These are phyloP conservation scores for Torymus auratus DNA, from an alignment of 2,888 invertebrate genomes.

Conservation along the genomic window DNA sequence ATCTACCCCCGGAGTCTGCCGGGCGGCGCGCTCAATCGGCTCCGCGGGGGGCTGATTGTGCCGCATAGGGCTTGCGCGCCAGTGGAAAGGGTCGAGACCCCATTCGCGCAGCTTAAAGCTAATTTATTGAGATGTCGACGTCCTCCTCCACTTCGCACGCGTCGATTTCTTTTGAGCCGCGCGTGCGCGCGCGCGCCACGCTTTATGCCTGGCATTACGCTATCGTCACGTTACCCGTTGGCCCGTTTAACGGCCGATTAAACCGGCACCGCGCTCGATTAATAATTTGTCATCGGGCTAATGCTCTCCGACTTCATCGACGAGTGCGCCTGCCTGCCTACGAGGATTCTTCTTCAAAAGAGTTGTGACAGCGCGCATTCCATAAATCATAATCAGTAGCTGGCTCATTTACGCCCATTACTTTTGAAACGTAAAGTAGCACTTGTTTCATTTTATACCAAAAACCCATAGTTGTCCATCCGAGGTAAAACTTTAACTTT, in stretches of 20 bases:
- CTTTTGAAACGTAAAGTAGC: too few species aligned
- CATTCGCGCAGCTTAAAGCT: constrained; percentile 65
- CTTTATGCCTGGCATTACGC: constrained; percentile 7
- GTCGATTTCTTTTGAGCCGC: constrained; percentile 47
- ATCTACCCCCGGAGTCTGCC: constrained; percentile 63
- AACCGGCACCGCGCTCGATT: constrained; percentile 45
- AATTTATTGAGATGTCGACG: constrained; percentile 73
- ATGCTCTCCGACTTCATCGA: neutral
- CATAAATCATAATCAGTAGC: too few species aligned
- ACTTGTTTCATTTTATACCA: too few species aligned
- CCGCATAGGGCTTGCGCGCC: neutral
- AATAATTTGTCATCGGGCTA: constrained; percentile 54
- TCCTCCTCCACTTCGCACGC: constrained; percentile 4
- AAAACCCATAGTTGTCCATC: too few species aligned
- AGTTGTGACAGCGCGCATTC: too few species aligned
- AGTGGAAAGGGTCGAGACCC: constrained; percentile 57
- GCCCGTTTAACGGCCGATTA: constrained; percentile 59
- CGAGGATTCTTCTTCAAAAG: neutral
- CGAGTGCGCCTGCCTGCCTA: too few species aligned
- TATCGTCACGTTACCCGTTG: constrained; percentile 37
- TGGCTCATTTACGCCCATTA: too few species aligned
- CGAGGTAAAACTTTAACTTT: too few species aligned
- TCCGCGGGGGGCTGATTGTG: constrained; percentile 75
- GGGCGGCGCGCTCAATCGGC: constrained; percentile 64
- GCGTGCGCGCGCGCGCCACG: constrained; percentile 23